Percentiles rank a stretch among this genome's conserved stretches.
phyloP scores from a whole-genome alignment of 2,113 vertebrate species.

The Arvicanthis niloticus region DNA sequence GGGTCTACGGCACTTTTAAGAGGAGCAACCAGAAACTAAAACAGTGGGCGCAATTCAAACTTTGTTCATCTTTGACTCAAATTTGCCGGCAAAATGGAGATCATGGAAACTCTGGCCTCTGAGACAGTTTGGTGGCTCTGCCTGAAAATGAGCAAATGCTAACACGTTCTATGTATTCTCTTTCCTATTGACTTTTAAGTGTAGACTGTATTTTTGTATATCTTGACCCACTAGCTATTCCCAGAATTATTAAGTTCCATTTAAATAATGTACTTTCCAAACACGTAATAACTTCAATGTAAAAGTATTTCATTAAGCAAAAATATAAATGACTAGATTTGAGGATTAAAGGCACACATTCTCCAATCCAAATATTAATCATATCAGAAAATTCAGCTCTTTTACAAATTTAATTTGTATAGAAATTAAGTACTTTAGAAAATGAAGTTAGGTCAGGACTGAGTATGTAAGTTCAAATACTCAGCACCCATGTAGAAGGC shows the following conservation, averaged over 20 bases:
- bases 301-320: constrained; percentile 21
- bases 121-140: not conserved
- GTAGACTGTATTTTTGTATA: not conserved
- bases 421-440: not conserved
- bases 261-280: not conserved
- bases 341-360: not conserved
- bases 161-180: not conserved
- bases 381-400: not conserved
- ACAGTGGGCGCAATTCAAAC: not conserved
- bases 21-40: not conserved
- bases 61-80: not conserved
- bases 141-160: not conserved
- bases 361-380: constrained; percentile 10
- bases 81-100: not conserved
- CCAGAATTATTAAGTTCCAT: constrained; percentile 5
- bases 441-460: not conserved
- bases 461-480: not conserved
- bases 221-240: constrained; percentile 23
- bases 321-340: constrained; percentile 32
- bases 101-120: not conserved
- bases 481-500: not conserved
- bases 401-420: not conserved
- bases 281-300: constrained; percentile 14
- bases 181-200: constrained; percentile 26
- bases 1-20: not conserved